phyloP scores from a whole-genome alignment of 2,113 vertebrate genomes.

The Odocoileus hemionus region DNA sequence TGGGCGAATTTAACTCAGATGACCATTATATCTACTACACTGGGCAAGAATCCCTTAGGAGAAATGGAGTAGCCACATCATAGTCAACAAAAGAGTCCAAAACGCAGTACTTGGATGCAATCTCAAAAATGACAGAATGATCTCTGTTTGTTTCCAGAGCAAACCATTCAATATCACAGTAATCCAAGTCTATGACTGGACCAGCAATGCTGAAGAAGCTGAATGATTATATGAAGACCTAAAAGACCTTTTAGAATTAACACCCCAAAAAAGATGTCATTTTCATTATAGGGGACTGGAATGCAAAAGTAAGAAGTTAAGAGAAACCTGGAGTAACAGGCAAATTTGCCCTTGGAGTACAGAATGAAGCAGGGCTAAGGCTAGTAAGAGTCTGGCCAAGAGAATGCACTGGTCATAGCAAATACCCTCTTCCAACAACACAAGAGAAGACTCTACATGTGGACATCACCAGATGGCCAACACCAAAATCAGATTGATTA shows the following conservation, averaged over 20 bases:
- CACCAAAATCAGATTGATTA: background rate
- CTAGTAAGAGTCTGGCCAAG: background rate
- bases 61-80: background rate
- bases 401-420: background rate
- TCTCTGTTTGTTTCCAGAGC: background rate
- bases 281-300: background rate
- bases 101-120: background rate
- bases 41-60: background rate
- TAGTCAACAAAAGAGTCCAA: background rate
- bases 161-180: background rate
- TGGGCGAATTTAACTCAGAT: background rate
- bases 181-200: background rate
- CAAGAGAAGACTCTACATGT: background rate
- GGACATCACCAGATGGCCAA: background rate
- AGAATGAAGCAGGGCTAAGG: background rate
- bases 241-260: background rate
- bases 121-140: background rate
- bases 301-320: background rate
- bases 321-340: background rate
- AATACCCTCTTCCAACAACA: background rate
- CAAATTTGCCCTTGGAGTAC: background rate
- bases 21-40: background rate
- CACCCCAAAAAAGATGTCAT: background rate
- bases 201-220: background rate
- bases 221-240: background rate